These are phyloP conservation scores for Pristionchus arcanus DNA, from an alignment of 2,888 invertebrate genomes.

Conservation along the genomic window DNA sequence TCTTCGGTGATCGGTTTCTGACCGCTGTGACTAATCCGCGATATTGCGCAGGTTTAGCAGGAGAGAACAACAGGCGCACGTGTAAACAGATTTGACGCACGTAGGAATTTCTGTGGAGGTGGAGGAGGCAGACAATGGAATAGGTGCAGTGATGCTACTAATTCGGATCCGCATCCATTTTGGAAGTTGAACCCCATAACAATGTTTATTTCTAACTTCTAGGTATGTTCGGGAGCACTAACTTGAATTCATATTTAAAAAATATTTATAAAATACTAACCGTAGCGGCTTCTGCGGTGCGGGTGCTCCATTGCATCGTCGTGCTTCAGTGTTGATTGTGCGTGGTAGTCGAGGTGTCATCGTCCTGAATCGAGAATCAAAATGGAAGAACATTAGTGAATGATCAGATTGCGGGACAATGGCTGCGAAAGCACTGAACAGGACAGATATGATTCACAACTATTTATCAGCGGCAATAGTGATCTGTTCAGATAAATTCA, in stretches of 20 bases:
- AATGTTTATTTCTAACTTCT: no score
- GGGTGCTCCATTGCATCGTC: slow-evolving; percentile 26
- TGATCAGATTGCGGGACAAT: background rate
- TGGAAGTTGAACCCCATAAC: no score
- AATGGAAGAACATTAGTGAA: background rate
- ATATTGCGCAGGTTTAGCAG: slow-evolving; percentile 11
- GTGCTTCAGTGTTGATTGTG: background rate
- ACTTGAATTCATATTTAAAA: no score
- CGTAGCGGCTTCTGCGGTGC: slow-evolving; percentile 13
- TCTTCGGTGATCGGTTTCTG: background rate
- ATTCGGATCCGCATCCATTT: no score
- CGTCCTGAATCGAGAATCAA: background rate
- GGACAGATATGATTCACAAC: background rate
- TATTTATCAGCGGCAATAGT: no score
- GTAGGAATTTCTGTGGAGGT: slow-evolving; percentile 16
- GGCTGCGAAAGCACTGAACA: background rate
- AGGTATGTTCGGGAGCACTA: no score
- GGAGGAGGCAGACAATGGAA: background rate
- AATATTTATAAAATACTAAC: background rate
- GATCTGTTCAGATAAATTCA: background rate
- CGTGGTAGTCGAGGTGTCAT: slow-evolving; percentile 30
- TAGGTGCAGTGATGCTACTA: background rate
- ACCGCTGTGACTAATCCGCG: background rate
- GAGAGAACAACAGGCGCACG: background rate
- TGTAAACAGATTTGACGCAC: slow-evolving; percentile 8